These are phyloP conservation scores for Dryas iulia DNA, from an alignment of 1,140 invertebrate species.

Conservation along the genomic window DNA sequence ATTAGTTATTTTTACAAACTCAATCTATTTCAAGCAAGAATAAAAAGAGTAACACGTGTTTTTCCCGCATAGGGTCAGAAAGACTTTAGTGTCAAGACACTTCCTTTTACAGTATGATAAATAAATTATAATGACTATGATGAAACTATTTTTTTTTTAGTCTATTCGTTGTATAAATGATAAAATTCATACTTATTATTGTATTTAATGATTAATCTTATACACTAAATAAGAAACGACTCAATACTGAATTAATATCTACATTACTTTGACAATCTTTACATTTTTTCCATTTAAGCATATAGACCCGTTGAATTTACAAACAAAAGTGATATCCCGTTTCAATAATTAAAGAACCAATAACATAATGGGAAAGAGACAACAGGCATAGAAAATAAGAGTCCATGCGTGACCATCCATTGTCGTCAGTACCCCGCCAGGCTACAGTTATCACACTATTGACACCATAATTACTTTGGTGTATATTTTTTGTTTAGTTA, in stretches of 20 bases:
- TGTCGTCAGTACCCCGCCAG: constrained; percentile 54
- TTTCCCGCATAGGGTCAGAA: too few species aligned
- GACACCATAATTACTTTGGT: constrained; percentile 65
- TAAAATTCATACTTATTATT: too few species aligned
- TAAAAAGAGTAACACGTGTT: too few species aligned
- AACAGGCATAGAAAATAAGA: constrained; percentile 15
- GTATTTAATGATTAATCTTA: too few species aligned
- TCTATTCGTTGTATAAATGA: too few species aligned
- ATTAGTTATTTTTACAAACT: too few species aligned
- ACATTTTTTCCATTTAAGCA: background rate
- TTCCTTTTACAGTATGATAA: too few species aligned
- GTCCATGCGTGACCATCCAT: constrained; percentile 46
- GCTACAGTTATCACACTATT: constrained; percentile 62
- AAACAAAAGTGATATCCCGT: constrained; percentile 33
- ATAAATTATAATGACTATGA: too few species aligned
- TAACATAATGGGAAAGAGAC: constrained; percentile 7
- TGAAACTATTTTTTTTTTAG: too few species aligned
- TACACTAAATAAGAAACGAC: background rate
- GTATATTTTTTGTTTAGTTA: constrained; percentile 57
- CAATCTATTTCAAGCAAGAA: too few species aligned
- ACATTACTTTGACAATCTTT: background rate
- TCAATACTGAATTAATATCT: background rate
- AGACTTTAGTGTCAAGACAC: too few species aligned
- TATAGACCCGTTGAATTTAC: background rate
- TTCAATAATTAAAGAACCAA: background rate